Evolutionary conservation across 2,888 invertebrate species (phyloP), one percentile per base, ranked within the genome.

Genomic region (Ormyrus thymus): DNA sequence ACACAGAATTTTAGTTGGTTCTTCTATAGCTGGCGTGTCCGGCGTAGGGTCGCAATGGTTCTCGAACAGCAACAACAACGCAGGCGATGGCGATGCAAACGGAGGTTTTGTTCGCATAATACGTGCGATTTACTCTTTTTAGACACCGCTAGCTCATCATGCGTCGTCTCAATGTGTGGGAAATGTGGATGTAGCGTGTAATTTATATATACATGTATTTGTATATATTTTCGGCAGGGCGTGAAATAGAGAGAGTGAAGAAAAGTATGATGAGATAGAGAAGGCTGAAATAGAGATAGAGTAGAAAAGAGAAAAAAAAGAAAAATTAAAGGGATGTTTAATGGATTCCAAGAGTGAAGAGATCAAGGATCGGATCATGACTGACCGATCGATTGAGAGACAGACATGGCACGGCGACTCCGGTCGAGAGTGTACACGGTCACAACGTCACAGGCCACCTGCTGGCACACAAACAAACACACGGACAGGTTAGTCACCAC

Each of bases 381-480:
- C 81, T 84, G 84, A 84, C 82, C 83, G 83, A 82, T 82, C 81
- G 83, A 83, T 80, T 76, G 84, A 86, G 88, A 89, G 89, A 90
- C 86, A 89, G 88, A 89, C 89, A 90, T 90, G 90, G 89, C 87
- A 89, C 88, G 89, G 89, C 89, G 89, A 89, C 89, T 89, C 84
- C 88, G 89, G 88, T 88, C 85, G 87, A 87, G 86, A 87, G 84
- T 86, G 84, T 86, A 89, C 87, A 89, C 87, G 89, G 88, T 89
- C 89, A 90, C 89, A 89, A 89, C 88, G 90, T 89, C 90, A 90
- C 90, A 90, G 90, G 89, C 89, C 90, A 90, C 90, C 90, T 90
- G 90, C 90, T 90, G 90, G 90, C 90, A 90, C 90, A 90, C 89
- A 88, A 90, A 90, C 88, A 90, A 89, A 90, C 89, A 90, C 90